Evolutionary conservation across 1,140 invertebrate genomes (phyloP).

Genomic region (Meteorus sp.): DNA sequence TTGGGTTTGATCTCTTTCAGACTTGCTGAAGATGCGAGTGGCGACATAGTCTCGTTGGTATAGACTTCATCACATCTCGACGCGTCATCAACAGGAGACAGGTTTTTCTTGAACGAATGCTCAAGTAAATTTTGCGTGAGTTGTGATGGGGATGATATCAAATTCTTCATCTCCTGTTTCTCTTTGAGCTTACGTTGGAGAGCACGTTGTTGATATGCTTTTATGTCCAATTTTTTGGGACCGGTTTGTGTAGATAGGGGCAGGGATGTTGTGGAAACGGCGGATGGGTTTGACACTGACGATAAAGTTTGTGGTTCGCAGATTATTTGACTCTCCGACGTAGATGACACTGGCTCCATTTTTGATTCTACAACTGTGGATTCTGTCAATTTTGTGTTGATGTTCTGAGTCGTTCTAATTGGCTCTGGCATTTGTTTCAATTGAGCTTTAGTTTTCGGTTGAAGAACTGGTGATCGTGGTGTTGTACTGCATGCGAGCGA

Average conservation of each 20-base stretch:
- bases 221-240: conserved; percentile 48
- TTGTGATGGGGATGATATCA: conserved; percentile 35
- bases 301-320: not conserved
- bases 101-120: conserved; percentile 30
- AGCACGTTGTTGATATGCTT: conserved; percentile 47
- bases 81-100: not conserved
- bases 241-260: not conserved
- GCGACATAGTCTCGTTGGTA: too few species aligned
- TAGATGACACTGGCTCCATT: conserved; percentile 16
- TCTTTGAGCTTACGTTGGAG: conserved; percentile 41
- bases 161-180: conserved; percentile 28
- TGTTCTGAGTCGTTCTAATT: not conserved
- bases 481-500: not conserved
- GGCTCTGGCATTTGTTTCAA: conserved; percentile 45
- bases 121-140: conserved; percentile 40
- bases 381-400: not conserved
- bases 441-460: conserved; percentile 46
- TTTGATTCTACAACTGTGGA: not conserved
- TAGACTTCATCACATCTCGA: too few species aligned
- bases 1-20: too few species aligned
- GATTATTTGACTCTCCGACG: not conserved
- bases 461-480: conserved; percentile 2
- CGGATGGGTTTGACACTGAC: not conserved
- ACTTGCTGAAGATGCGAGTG: too few species aligned
- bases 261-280: not conserved